These are phyloP conservation scores for Copidosoma aretas DNA, from an alignment of 2,888 invertebrate genomes.

Conservation along the genomic window DNA sequence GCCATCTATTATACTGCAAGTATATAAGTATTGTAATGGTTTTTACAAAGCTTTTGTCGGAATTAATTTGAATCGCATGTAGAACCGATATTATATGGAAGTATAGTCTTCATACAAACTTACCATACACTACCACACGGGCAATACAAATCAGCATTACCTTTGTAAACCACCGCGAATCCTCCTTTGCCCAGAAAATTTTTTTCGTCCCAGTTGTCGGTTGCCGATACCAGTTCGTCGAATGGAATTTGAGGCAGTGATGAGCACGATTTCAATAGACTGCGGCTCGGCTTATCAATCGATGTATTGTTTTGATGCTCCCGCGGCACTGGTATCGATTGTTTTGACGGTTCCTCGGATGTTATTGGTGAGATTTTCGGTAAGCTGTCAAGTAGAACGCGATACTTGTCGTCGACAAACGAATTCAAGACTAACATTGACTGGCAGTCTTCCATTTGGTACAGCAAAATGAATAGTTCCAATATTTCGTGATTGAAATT, in stretches of 20 bases:
- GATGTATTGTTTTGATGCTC: neutral
- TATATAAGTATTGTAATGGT: no score
- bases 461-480: conserved; percentile 16
- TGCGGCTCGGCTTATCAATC: neutral
- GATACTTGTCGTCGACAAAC: neutral
- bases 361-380: neutral
- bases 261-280: no score
- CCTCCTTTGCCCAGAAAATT: neutral
- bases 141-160: no score
- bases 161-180: neutral
- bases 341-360: neutral
- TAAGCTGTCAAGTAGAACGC: neutral
- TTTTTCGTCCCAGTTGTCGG: neutral
- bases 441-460: conserved; percentile 13
- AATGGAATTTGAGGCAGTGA: neutral
- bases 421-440: conserved; percentile 63
- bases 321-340: neutral
- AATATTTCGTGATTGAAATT: conserved; percentile 16
- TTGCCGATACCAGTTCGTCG: neutral
- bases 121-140: no score
- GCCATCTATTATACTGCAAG: no score
- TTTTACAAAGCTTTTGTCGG: no score
- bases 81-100: no score
- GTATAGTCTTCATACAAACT: no score
- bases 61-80: no score